A percentile compares a stretch with the other conserved stretches of the same genome.
These are phyloP conservation scores for Oceanites oceanicus DNA, from an alignment of 2,113 vertebrate species.

Conservation along the genomic window DNA sequence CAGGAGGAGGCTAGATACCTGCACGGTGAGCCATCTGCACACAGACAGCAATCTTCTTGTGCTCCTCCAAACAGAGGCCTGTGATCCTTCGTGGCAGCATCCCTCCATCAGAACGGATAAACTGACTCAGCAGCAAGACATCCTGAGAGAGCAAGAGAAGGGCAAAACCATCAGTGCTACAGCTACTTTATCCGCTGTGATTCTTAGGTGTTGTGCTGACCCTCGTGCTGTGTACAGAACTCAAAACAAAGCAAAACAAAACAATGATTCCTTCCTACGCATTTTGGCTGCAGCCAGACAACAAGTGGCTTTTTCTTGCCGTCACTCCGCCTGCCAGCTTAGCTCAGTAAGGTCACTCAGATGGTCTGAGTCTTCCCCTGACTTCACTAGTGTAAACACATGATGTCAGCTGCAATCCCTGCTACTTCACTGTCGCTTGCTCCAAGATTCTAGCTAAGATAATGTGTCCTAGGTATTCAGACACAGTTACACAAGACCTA, in stretches of 20 bases:
- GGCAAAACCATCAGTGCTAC: background rate
- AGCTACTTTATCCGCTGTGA: background rate
- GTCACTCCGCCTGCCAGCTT: background rate
- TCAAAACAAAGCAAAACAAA: background rate
- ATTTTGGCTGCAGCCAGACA: background rate
- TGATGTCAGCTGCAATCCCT: conserved; percentile 25
- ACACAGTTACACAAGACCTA: conserved; percentile 45
- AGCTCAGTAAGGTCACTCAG: conserved; percentile 33
- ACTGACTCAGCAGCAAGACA: conserved; percentile 92
- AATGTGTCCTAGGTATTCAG: conserved; percentile 39
- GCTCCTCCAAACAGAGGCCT: conserved; percentile 90
- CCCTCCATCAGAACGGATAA: conserved; percentile 90
- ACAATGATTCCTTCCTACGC: background rate
- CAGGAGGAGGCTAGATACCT: conserved; percentile 70
- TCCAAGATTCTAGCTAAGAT: conserved; percentile 45
- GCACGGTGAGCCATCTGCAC: conserved; percentile 97
- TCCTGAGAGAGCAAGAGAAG: conserved; percentile 76
- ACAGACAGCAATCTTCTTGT: conserved; percentile 88
- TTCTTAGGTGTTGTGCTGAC: background rate
- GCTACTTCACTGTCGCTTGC: conserved; percentile 12
- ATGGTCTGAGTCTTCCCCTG: conserved; percentile 26
- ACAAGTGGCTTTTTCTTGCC: conserved; percentile 1
- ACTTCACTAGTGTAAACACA: conserved; percentile 49
- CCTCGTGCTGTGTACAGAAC: background rate
- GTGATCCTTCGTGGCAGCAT: conserved; percentile 89